Percentiles rank a stretch among this genome's conserved stretches.
These are phyloP conservation scores for Sebastes hopkinsi DNA, from an alignment of 2,797 vertebrate genomes.

Conservation along the genomic window DNA sequence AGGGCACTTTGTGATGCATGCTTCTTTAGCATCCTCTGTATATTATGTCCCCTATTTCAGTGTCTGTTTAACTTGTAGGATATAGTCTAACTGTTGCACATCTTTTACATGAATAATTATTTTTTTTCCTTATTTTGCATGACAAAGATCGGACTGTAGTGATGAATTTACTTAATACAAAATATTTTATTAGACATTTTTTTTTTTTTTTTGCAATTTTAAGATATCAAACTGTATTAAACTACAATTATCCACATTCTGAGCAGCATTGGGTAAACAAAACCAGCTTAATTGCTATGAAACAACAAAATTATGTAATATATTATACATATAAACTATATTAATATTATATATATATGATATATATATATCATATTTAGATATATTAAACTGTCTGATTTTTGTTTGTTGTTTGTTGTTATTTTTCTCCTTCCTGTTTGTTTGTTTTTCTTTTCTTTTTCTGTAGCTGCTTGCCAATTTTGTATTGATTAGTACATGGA, in stretches of 20 bases:
- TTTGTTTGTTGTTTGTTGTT: too few species aligned
- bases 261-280: background rate
- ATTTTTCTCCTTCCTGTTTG: too few species aligned
- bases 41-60: background rate
- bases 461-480: too few species aligned
- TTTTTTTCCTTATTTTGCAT: background rate
- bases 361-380: too few species aligned
- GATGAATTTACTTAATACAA: too few species aligned
- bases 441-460: too few species aligned
- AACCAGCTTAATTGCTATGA: background rate
- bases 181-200: background rate
- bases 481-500: too few species aligned
- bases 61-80: background rate
- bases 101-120: background rate
- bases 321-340: background rate
- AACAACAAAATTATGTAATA: background rate
- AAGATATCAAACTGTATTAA: background rate
- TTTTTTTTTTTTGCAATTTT: background rate
- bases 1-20: background rate
- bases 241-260: background rate
- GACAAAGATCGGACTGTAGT: accelerated
- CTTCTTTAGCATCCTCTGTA: background rate
- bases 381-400: too few species aligned
- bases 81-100: background rate
- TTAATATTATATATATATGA: too few species aligned